A percentile compares a stretch with the other conserved stretches of the same genome.
These are phyloP conservation scores for Eilema sororculum DNA, from an alignment of 2,888 invertebrate species.

Conservation along the genomic window DNA sequence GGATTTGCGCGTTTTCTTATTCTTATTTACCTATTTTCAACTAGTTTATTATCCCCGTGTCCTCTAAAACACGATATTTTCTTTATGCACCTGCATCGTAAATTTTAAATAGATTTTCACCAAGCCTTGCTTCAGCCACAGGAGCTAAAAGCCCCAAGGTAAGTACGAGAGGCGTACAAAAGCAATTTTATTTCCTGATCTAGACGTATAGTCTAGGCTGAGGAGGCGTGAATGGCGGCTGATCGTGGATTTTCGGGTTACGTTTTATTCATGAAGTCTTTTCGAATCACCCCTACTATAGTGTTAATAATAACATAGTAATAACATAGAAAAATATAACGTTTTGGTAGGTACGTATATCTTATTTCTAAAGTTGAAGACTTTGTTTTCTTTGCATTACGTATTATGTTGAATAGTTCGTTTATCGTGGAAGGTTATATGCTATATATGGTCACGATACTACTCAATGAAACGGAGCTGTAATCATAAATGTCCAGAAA, in stretches of 20 bases:
- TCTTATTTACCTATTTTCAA: neutral
- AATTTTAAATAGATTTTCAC: constrained; percentile 15
- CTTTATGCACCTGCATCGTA: neutral
- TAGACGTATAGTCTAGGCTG: constrained; percentile 53
- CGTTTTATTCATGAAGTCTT: constrained; percentile 56
- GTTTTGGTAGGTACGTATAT: too few species aligned
- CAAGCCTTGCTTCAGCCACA: neutral
- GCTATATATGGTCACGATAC: too few species aligned
- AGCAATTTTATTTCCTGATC: constrained; percentile 43
- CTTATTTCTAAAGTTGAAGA: too few species aligned
- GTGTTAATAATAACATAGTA: neutral
- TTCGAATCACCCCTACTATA: constrained; percentile 36
- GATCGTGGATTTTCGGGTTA: constrained; percentile 46
- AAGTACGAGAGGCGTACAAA: constrained; percentile 27
- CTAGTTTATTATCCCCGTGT: neutral
- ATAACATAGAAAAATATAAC: neutral
- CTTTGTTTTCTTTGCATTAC: too few species aligned
- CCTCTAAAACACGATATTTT: neutral
- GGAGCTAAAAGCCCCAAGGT: constrained; percentile 26
- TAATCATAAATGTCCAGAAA: too few species aligned
- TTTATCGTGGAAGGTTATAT: too few species aligned
- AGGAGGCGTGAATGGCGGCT: constrained; percentile 45
- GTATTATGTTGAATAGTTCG: too few species aligned
- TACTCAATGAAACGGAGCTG: too few species aligned
- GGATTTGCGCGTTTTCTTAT: too few species aligned